Percentiles rank a stretch among this genome's conserved stretches.
These are phyloP conservation scores for Poecilia velifera DNA, from an alignment of 2,797 vertebrate genomes.

Conservation along the genomic window DNA sequence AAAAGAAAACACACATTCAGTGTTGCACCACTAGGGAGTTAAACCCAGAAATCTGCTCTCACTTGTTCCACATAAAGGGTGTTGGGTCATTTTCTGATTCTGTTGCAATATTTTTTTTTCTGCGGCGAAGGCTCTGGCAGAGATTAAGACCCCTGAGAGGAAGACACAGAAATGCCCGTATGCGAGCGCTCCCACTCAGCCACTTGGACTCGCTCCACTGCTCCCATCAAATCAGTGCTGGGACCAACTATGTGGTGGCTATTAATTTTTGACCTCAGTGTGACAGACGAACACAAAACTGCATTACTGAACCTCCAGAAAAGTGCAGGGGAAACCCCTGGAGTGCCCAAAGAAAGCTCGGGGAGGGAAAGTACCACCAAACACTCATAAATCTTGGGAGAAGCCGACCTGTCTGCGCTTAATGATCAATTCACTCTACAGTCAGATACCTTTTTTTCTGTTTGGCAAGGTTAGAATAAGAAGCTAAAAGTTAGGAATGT, in stretches of 20 bases:
- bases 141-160: conserved; percentile 11
- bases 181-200: conserved; percentile 10
- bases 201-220: conserved; percentile 40
- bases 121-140: conserved; percentile 26
- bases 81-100: conserved; percentile 26
- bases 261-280: conserved; percentile 51
- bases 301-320: conserved; percentile 20
- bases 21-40: not conserved
- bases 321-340: conserved; percentile 14
- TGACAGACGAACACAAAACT: conserved; percentile 45
- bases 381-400: conserved; percentile 22
- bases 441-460: conserved; percentile 1
- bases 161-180: conserved; percentile 24
- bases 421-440: conserved; percentile 24
- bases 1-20: conserved; percentile 1
- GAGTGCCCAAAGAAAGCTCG: conserved; percentile 20
- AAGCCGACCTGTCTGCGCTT: conserved; percentile 11
- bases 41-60: conserved; percentile 3
- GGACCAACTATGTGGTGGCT: conserved; percentile 34
- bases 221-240: conserved; percentile 51
- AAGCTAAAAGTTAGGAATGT: not conserved
- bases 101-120: conserved; percentile 41
- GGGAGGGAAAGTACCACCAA: conserved; percentile 31
- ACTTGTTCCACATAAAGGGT: conserved; percentile 21
- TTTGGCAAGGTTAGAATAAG: not conserved